Percentiles rank a stretch among this genome's conserved stretches.
phyloP scores from a whole-genome alignment of 2,113 vertebrate species.

The Anarrhichthys ocellatus region DNA sequence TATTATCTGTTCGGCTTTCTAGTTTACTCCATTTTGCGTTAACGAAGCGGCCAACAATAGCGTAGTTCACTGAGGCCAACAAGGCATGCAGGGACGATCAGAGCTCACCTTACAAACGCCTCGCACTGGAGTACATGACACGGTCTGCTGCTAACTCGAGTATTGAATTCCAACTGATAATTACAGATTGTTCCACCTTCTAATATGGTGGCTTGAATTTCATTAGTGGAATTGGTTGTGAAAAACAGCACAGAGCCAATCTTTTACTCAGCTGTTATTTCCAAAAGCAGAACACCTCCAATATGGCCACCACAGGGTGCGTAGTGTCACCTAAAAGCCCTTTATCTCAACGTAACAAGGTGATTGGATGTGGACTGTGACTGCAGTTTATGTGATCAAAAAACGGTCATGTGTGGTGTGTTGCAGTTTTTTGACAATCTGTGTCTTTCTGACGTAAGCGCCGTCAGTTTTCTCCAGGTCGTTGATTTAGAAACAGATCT shows the following conservation, averaged over 20 bases:
- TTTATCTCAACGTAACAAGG: background rate
- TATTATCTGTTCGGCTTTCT: background rate
- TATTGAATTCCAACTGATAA: background rate
- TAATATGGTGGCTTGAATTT: background rate
- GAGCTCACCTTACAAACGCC: background rate
- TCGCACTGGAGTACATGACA: background rate
- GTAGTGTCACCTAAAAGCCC: conserved; percentile 26
- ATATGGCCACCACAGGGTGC: background rate
- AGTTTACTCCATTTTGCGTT: background rate
- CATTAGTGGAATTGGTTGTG: background rate
- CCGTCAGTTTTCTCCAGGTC: conserved; percentile 29
- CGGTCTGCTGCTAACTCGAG: background rate
- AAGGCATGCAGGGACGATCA: background rate
- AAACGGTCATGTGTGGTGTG: conserved; percentile 44
- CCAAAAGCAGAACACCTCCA: background rate
- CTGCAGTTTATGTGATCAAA: conserved; percentile 7
- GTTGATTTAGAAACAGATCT: background rate
- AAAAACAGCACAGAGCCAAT: background rate
- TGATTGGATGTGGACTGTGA: conserved; percentile 11
- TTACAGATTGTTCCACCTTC: background rate
- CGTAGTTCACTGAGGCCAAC: background rate
- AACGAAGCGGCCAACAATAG: background rate
- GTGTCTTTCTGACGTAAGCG: conserved; percentile 77
- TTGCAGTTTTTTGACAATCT: conserved; percentile 75
- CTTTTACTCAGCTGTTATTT: background rate